Conservation (phyloP, 2,888 invertebrate species). For the Pegoplata infirma region DNA sequence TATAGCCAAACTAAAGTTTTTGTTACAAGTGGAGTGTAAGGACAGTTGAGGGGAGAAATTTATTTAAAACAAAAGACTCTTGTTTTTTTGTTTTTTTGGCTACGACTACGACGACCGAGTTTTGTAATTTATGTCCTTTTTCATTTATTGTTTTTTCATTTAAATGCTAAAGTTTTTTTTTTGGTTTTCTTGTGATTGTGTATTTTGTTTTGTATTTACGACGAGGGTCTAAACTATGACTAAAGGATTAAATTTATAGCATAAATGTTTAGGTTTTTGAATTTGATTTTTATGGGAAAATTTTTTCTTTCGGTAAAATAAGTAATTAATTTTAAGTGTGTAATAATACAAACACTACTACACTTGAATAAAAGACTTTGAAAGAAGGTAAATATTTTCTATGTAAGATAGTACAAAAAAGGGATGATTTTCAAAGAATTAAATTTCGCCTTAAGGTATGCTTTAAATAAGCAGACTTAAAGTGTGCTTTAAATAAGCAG, state of each 20-base stretch:
- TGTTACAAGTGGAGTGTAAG: background rate
- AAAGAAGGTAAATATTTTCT: background rate
- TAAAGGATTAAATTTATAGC: constrained; percentile 53
- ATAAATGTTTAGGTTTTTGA: constrained; percentile 56
- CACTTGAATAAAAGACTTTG: background rate
- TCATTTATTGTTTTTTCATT: constrained; percentile 37
- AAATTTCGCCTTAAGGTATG: constrained; percentile 20
- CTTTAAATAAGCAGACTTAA: background rate
- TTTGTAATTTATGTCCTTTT: constrained; percentile 65
- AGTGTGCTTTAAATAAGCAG: no score
- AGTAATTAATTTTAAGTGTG: constrained; percentile 60
- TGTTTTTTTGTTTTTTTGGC: constrained; percentile 16
- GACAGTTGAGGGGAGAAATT: background rate
- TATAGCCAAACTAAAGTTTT: background rate
- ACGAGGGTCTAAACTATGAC: constrained; percentile 34
- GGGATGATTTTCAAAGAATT: background rate
- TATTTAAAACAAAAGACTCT: constrained; percentile 53
- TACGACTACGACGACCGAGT: constrained; percentile 54
- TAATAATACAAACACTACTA: constrained; percentile 33
- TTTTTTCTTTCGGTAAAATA: constrained; percentile 31
- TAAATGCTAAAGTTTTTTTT: constrained; percentile 43
- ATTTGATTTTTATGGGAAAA: constrained; percentile 58
- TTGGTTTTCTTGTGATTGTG: background rate
- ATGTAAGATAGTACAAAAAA: background rate
- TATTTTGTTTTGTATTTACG: constrained; percentile 34